Percentiles rank a stretch among this genome's conserved stretches.
These are phyloP conservation scores for Acronicta alni DNA, from an alignment of 2,888 invertebrate genomes.

Conservation along the genomic window DNA sequence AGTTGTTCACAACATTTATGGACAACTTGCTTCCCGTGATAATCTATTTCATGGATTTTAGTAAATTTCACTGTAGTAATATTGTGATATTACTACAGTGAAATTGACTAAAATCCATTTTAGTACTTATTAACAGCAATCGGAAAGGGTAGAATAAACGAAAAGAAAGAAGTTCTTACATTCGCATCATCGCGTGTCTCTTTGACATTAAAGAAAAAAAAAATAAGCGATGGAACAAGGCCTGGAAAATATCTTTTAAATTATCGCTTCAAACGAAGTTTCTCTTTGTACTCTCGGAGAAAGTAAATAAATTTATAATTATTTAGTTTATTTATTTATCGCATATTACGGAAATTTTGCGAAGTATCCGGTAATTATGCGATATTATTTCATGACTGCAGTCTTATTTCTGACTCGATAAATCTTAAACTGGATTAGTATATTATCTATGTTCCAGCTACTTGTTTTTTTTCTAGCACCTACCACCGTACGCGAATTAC, in stretches of 20 bases:
- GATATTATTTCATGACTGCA: constrained; percentile 16
- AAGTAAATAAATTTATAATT: constrained; percentile 44
- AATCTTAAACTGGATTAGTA: constrained; percentile 12
- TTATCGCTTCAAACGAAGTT: constrained; percentile 32
- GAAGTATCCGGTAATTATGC: constrained; percentile 7
- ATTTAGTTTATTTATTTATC: constrained; percentile 27
- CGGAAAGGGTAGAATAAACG: too few species aligned
- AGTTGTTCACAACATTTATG: background rate
- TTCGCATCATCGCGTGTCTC: constrained; percentile 23
- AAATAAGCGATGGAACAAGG: constrained; percentile 9
- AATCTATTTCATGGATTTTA: too few species aligned
- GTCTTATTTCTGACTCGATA: background rate
- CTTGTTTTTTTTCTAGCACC: constrained; percentile 15
- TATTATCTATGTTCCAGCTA: background rate
- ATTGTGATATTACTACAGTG: constrained; percentile 1
- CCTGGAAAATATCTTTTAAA: constrained; percentile 16
- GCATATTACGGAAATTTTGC: constrained; percentile 18
- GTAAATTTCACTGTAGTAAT: too few species aligned
- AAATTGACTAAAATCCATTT: background rate
- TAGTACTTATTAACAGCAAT: too few species aligned
- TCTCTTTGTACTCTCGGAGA: constrained; percentile 34
- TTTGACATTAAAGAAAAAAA: constrained; percentile 35
- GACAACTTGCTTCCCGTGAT: too few species aligned
- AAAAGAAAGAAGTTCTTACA: too few species aligned
- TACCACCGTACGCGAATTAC: constrained; percentile 11